Conservation (phyloP, 2,113 vertebrate genomes). For the Mesitornis unicolor region DNA sequence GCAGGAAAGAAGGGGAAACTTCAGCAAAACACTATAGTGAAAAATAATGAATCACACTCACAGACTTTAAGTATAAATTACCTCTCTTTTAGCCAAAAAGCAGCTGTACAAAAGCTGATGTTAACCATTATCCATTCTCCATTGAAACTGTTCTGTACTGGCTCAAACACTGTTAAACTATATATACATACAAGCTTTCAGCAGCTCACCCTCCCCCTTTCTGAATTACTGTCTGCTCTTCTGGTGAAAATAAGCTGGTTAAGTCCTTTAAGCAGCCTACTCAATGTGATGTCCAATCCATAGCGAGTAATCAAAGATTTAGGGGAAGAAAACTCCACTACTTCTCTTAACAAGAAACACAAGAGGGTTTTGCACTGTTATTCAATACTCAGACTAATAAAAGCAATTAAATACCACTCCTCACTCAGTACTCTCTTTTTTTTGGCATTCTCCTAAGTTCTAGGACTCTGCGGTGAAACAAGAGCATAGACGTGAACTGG, state of each 20-base stretch:
- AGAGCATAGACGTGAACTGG: not conserved
- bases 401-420: slow-evolving; percentile 1
- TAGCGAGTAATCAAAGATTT: not conserved
- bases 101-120: slow-evolving; percentile 36
- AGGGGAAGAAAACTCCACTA: not conserved
- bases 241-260: slow-evolving; percentile 19
- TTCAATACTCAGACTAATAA: not conserved
- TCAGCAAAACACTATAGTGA: not conserved
- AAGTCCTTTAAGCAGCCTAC: not conserved
- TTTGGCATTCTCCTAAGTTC: not conserved
- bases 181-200: not conserved
- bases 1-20: not conserved
- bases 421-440: not conserved
- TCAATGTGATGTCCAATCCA: not conserved
- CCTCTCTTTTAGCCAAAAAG: slow-evolving; percentile 22
- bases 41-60: slow-evolving; percentile 6
- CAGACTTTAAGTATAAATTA: slow-evolving; percentile 30
- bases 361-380: not conserved
- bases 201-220: not conserved
- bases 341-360: not conserved
- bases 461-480: not conserved
- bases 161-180: not conserved
- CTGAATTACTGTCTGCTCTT: not conserved
- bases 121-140: slow-evolving; percentile 50
- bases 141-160: not conserved